Evolutionary conservation across 2,797 vertebrate genomes (phyloP), one percentile per base, ranked within the genome.

Genomic region (Chloroceryle inda): DNA sequence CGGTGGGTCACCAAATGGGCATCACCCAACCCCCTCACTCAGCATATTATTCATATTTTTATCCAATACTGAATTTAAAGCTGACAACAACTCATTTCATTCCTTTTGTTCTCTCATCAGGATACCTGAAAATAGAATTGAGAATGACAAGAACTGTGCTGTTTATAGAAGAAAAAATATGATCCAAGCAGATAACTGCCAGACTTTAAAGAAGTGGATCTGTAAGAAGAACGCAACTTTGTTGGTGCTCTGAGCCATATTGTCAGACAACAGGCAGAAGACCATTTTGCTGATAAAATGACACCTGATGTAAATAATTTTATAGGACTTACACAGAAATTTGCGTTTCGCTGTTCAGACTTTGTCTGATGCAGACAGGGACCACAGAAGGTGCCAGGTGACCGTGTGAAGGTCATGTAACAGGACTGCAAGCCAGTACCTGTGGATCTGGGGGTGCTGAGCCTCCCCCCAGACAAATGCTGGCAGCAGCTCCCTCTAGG

Each of bases 161-260:
- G 96, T 96, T 63, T 96, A 96, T 66, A 94, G 96, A 87, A 93
- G 89, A 61, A 96, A 95, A 86, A 59, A 96, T 1, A 4, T 45
- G 2, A 88, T 94, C 66, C 94, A 96, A 78, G 6, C 4, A 37
- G 96, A 95, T 40, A 61, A 93, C 84, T 96, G 96, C 73, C 92
- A 84, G 66, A 95, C 91, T 1, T 72, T 75, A 11, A 95, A 95
- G 52, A 62, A 96, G 86, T 96, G 92, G 95, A 95, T 96, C 73
- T 96, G 95, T 52, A 96, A 96, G 86, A 96, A 94, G 80, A 88
- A 95, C 0, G 92, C 95, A 49, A 93, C 94, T 50, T 77, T 88
- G 35, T 64, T 96, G 73, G n/a, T 21, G 45, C 35, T 81, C 76
- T 96, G 88, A 96, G 52, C 7, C 40, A 22, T 58, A 26, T 2